Evolutionary conservation across 2,888 invertebrate species (phyloP).

Genomic region (Orthosia cruda): DNA sequence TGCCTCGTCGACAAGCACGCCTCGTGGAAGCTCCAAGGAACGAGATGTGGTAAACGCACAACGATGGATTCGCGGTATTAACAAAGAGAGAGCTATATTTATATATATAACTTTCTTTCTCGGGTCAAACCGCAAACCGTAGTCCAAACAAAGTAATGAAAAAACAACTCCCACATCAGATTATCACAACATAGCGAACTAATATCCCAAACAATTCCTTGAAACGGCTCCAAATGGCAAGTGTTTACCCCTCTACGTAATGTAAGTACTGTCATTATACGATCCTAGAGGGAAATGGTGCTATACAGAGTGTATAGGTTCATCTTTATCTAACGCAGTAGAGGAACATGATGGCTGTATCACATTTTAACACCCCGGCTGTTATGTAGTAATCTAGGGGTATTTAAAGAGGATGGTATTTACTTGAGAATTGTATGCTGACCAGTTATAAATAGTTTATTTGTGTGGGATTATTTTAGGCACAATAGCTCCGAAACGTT

Average conservation of each 20-base stretch:
- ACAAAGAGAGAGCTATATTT: too few species aligned
- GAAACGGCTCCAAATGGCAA: constrained; percentile 35
- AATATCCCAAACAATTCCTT: constrained; percentile 34
- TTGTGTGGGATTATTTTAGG: not conserved
- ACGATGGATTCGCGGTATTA: too few species aligned
- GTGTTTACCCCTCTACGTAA: constrained; percentile 34
- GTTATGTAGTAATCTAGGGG: constrained; percentile 14
- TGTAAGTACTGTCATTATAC: constrained; percentile 45
- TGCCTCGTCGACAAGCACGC: too few species aligned
- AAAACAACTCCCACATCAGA: constrained; percentile 14
- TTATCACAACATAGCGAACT: constrained; percentile 51
- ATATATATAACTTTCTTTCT: too few species aligned
- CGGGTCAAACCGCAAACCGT: not conserved
- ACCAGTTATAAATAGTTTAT: not conserved
- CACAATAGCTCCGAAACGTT: not conserved
- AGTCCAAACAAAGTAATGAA: not conserved
- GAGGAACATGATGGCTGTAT: constrained; percentile 28
- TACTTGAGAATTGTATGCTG: not conserved
- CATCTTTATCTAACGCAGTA: constrained; percentile 20
- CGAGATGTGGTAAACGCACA: too few species aligned
- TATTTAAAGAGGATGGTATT: constrained; percentile 22
- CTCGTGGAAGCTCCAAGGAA: too few species aligned
- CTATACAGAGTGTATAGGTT: not conserved
- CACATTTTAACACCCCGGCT: constrained; percentile 14
- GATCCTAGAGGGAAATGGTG: constrained; percentile 1